Conservation (phyloP, 2,888 invertebrate species). For the Conomelus anceps region DNA sequence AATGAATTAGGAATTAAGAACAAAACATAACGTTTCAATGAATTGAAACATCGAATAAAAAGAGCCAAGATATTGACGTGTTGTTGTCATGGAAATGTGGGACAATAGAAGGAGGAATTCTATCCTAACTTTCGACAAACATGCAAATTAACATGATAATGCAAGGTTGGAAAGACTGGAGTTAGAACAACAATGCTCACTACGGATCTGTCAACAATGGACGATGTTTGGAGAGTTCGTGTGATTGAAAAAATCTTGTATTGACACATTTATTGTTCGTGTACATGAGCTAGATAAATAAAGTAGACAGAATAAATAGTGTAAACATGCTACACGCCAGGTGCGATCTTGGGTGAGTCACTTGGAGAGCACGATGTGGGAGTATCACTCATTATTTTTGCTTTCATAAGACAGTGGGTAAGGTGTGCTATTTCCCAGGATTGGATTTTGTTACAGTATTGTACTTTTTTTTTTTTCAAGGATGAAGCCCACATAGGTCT, state of each 20-base stretch:
- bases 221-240: not conserved
- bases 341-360: not conserved
- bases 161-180: not conserved
- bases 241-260: not conserved
- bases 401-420: not conserved
- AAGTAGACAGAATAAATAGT: not conserved
- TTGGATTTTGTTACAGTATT: too few species aligned
- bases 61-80: not conserved
- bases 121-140: not conserved
- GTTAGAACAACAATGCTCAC: not conserved
- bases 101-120: not conserved
- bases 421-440: not conserved
- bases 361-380: not conserved
- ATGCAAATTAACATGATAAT: not conserved
- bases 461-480: too few species aligned
- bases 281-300: too few species aligned
- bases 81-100: not conserved
- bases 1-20: not conserved
- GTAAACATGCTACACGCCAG: not conserved
- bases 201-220: not conserved
- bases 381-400: not conserved
- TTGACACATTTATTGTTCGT: not conserved
- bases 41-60: not conserved
- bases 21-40: not conserved
- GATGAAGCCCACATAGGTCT: too few species aligned